Conservation (phyloP, 2,888 invertebrate genomes). For the Dicycla oo region DNA sequence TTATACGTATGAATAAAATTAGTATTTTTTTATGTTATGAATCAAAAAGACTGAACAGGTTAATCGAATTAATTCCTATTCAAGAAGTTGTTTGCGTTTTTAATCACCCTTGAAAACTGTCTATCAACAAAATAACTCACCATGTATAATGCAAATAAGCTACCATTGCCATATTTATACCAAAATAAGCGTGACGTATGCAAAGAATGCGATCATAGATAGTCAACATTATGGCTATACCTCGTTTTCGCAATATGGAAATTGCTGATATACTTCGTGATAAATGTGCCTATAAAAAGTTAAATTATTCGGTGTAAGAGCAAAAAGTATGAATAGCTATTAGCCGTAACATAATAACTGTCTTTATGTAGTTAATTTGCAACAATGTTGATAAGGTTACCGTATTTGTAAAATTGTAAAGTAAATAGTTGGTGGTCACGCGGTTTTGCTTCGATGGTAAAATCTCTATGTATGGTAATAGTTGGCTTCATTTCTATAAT, state of each 20-base stretch:
- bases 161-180: conserved; percentile 37
- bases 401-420: conserved; percentile 35
- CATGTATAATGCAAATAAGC: neutral
- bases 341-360: conserved; percentile 49
- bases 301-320: conserved; percentile 53
- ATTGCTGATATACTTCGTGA: conserved; percentile 53
- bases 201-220: conserved; percentile 48
- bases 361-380: conserved; percentile 48
- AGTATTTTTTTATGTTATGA: no score
- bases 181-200: conserved; percentile 46
- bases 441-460: conserved; percentile 20
- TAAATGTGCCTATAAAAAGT: conserved; percentile 52
- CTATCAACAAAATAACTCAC: neutral
- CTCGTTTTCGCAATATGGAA: conserved; percentile 56
- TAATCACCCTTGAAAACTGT: neutral
- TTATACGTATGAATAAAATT: no score
- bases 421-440: conserved; percentile 44
- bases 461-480: conserved; percentile 7
- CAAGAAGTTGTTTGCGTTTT: neutral
- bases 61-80: neutral
- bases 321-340: conserved; percentile 53
- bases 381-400: conserved; percentile 38
- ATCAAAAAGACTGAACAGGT: no score
- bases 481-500: neutral
- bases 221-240: conserved; percentile 27